Base-by-base conservation (phyloP, 2,888 invertebrate species). In the Aleiodes leptofemur region DNA sequence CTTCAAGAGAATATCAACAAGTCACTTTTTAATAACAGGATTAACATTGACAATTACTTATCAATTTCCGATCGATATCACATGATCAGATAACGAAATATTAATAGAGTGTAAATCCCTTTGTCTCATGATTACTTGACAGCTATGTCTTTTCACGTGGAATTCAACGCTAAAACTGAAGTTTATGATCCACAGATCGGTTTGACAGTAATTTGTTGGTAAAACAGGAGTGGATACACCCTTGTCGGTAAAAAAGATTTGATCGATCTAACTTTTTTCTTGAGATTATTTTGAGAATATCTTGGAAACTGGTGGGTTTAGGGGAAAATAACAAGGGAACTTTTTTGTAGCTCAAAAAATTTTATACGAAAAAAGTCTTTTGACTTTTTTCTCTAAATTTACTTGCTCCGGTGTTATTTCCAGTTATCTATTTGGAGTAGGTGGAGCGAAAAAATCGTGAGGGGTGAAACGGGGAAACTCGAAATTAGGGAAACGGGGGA, bases 101-200 rank as follows among this genome's bases (percentile, higher is more conserved):
- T 14, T 43, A 38, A 9, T 43, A 43, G n/a, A 43, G 13, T 34
- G 1, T 4, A 38, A 43, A 38, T 61, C 14, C 61, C 8, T 23
- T 48, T 64, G 64, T 59, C 3, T 14, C 64, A 64, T 48, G 64
- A 43, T 64, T 38, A 13, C 48, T 64, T 43, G 64, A 64, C 64
- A 64, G 64, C 43, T 48, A 64, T 16, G 11, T 64, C 43, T 43
- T 7, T 64, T 64, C 64, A 64, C 48, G 64, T 64, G 64, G 43
- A 43, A 64, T n/a, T 31, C 29, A 9, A 64, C 38, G 38, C n/a
- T 38, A 61, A 38, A 61, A 61, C 43, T 61, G 13, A 38, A 31
- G 43, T 14, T 43, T 14, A 61, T 38, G 48, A 43, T 48, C 34
- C 13, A 16, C 13, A 48, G 48, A 59, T 34, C 43, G 16, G 7